phyloP scores from a whole-genome alignment of 2,888 invertebrate species.

The Rhagophthalmus giganteus region DNA sequence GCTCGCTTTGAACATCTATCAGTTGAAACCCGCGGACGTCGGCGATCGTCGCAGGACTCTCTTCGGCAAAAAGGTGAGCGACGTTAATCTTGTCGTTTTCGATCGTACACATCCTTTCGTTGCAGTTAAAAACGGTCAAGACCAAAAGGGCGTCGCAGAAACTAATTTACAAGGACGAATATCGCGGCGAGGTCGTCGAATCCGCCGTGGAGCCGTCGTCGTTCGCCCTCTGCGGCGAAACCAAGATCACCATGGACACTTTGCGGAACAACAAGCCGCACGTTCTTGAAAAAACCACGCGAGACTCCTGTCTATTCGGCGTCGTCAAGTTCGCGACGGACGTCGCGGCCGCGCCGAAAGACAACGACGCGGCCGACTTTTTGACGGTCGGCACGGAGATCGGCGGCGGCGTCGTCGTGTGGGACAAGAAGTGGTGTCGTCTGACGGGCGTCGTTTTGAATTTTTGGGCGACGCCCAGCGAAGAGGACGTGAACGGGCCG shows the following conservation, averaged over 20 bases:
- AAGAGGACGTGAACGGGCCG: slow-evolving; percentile 50
- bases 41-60: too few species aligned
- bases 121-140: too few species aligned
- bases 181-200: slow-evolving; percentile 27
- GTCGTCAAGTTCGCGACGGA: slow-evolving; percentile 39
- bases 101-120: too few species aligned
- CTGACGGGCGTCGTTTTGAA: slow-evolving; percentile 54
- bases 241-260: background rate
- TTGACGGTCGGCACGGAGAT: slow-evolving; percentile 56
- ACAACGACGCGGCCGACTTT: slow-evolving; percentile 54
- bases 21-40: slow-evolving; percentile 40
- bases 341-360: slow-evolving; percentile 40
- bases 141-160: background rate
- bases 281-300: slow-evolving; percentile 7
- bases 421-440: slow-evolving; percentile 63
- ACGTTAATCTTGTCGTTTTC: too few species aligned
- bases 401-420: slow-evolving; percentile 52
- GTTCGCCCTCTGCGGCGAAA: slow-evolving; percentile 38
- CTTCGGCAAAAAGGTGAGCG: too few species aligned
- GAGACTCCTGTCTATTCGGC: slow-evolving; percentile 40
- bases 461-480: slow-evolving; percentile 60
- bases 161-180: slow-evolving; percentile 13
- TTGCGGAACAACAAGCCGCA: background rate
- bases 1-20: slow-evolving; percentile 56
- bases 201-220: slow-evolving; percentile 38